Base-by-base conservation (phyloP, 2,888 invertebrate species). In the Eristalis tenax region DNA sequence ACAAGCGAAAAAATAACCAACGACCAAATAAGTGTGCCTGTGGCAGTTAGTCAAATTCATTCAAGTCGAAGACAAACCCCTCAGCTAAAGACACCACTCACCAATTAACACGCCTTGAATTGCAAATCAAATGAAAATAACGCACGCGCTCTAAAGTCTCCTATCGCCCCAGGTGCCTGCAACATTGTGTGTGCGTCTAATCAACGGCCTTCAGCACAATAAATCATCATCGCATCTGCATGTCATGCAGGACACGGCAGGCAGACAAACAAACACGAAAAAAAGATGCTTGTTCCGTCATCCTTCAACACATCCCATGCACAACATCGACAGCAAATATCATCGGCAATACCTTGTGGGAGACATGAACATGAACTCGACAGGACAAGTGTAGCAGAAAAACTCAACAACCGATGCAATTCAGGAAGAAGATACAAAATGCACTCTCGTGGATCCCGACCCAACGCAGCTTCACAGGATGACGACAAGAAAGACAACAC, bases 281-380 rank as follows among this genome's bases (percentile, higher is more conserved):
- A 26, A 59, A 15, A 1, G 71, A 23, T 11, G 74, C 40, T 65
- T 56, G 6, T 18, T 50, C 50, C 50, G 18, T 50, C 50, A 80
- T 74, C 66, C 73, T 63, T 80, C 38, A 61, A 35, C 80, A 80
- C 61, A 80, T 35, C 59, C 32, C 32, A 6, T 32, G 1, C 32
- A 32, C 32, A 87, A 77, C 82, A 81, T 71, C 22, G 32, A 28
- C 69, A 86, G 65, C 71, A 81, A 85, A 76, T 68, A 82, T 77
- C 13, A 38, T 13, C 69, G 65, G 22, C 73, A 76, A 76, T 76
- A 78, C 38, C 69, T 66, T 50, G 32, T 32, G 32, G 32, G 32
- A 32, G 32, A 32, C 56, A 68, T 43, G 66, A 56, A 63, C 78
- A 71, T 79, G 76, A 74, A 79, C 64, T 70, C 69, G 38, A 32